Percentiles rank a stretch among this genome's conserved stretches.
phyloP scores from a whole-genome alignment of 2,113 vertebrate species.

The Puntigrus tetrazona region DNA sequence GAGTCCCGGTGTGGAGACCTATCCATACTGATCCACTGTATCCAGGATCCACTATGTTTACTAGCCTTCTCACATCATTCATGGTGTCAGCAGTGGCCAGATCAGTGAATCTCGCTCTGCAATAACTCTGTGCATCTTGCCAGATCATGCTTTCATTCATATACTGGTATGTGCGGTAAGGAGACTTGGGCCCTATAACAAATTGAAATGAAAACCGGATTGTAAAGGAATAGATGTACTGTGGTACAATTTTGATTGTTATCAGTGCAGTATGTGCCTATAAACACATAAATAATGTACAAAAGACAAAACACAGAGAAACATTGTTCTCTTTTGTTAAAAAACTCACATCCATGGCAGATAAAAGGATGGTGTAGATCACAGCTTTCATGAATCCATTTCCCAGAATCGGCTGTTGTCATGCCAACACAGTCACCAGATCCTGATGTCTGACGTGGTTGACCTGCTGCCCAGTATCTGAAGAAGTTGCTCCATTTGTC shows the following conservation, averaged over 20 bases:
- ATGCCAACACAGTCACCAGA: conserved; percentile 29
- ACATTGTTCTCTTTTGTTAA: not conserved
- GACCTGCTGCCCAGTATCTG: conserved; percentile 22
- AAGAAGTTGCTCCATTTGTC: conserved; percentile 13
- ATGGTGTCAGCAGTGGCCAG: conserved; percentile 40
- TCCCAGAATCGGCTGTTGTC: not conserved
- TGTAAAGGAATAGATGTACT: not conserved
- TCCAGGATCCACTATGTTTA: not conserved
- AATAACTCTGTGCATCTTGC: conserved; percentile 43
- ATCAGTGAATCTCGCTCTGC: conserved; percentile 20
- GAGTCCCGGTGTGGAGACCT: not conserved
- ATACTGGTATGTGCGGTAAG: not conserved
- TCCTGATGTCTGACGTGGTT: not conserved
- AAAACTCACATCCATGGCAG: conserved; percentile 13
- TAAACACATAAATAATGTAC: no score
- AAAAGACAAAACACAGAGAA: not conserved
- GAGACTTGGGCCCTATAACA: not conserved
- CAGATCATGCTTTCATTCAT: conserved; percentile 14
- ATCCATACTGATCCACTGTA: conserved; percentile 38
- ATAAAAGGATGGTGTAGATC: not conserved
- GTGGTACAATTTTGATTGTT: not conserved
- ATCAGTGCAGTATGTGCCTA: no score
- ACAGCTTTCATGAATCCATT: conserved; percentile 28
- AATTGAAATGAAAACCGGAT: not conserved
- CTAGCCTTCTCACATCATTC: not conserved